These are phyloP conservation scores for Pseudotriccus pelzelni DNA, from an alignment of 2,797 vertebrate species.

Conservation along the genomic window DNA sequence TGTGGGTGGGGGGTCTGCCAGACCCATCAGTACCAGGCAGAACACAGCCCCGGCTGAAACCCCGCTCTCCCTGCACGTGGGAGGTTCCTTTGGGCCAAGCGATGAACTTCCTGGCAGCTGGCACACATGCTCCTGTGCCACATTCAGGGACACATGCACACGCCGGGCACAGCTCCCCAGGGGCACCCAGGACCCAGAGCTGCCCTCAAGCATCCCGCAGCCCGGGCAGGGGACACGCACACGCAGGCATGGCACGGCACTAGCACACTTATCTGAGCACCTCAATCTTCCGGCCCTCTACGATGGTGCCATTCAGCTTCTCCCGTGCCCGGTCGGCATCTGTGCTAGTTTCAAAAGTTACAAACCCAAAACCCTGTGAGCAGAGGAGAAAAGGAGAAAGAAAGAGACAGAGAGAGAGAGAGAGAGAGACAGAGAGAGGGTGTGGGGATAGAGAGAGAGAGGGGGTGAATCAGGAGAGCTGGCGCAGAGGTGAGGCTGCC, in stretches of 20 bases:
- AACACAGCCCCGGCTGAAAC: fast-evolving
- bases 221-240: neutral
- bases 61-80: neutral
- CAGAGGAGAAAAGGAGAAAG: conserved; percentile 77
- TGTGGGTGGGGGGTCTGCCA: neutral
- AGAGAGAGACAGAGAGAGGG: conserved; percentile 42
- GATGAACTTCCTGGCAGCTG: fast-evolving
- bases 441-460: conserved; percentile 64
- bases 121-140: conserved; percentile 13
- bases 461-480: conserved; percentile 72
- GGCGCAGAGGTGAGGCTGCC: conserved; percentile 50
- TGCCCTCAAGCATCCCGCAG: neutral
- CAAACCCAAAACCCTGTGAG: conserved; percentile 96
- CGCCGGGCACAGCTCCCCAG: neutral
- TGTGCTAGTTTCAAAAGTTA: conserved; percentile 98
- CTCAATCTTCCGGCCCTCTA: conserved; percentile 99
- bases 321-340: conserved; percentile 96
- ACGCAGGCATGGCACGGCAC: conserved; percentile 56
- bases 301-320: conserved; percentile 99
- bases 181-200: neutral
- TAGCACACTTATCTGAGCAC: conserved; percentile 81
- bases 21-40: neutral
- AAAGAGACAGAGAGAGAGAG: conserved; percentile 58
- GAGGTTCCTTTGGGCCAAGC: neutral
- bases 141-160: neutral